Conservation (phyloP, 2,888 invertebrate species). For the Sialis lutaria region DNA sequence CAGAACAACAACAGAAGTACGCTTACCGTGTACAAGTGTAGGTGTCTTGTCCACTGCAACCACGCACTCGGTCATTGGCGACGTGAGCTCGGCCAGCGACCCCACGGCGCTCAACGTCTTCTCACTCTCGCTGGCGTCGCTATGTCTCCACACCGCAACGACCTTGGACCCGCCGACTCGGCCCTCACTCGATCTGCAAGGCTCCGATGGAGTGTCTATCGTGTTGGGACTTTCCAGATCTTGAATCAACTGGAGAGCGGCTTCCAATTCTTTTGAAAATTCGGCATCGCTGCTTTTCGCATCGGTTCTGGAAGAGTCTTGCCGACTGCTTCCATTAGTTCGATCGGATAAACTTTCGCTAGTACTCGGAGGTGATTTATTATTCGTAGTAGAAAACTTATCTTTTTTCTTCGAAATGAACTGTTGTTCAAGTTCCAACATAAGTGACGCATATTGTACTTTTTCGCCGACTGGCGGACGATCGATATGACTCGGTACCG, state of each 20-base stretch:
- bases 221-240: slow-evolving; percentile 31
- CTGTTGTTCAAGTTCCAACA: slow-evolving; percentile 29
- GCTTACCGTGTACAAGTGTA: slow-evolving; percentile 13
- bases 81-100: slow-evolving; percentile 22
- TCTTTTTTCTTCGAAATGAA: slow-evolving; percentile 24
- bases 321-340: slow-evolving; percentile 19
- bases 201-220: slow-evolving; percentile 27
- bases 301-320: slow-evolving; percentile 18
- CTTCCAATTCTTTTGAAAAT: slow-evolving; percentile 29
- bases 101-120: slow-evolving; percentile 27
- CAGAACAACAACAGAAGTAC: slow-evolving; percentile 17
- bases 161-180: slow-evolving; percentile 14
- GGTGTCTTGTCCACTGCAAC: slow-evolving; percentile 18
- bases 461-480: slow-evolving; percentile 18
- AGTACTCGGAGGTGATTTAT: slow-evolving; percentile 19
- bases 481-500: slow-evolving; percentile 9
- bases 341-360: slow-evolving; percentile 19
- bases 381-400: slow-evolving; percentile 11
- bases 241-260: slow-evolving; percentile 29
- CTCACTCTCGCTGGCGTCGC: slow-evolving; percentile 21
- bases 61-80: slow-evolving; percentile 20
- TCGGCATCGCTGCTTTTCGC: slow-evolving; percentile 26
- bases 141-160: slow-evolving; percentile 22
- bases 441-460: slow-evolving; percentile 29
- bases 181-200: slow-evolving; percentile 13